Evolutionary conservation across 2,888 invertebrate species (phyloP), one percentile per base, ranked within the genome.

Genomic region (Thera obeliscata): DNA sequence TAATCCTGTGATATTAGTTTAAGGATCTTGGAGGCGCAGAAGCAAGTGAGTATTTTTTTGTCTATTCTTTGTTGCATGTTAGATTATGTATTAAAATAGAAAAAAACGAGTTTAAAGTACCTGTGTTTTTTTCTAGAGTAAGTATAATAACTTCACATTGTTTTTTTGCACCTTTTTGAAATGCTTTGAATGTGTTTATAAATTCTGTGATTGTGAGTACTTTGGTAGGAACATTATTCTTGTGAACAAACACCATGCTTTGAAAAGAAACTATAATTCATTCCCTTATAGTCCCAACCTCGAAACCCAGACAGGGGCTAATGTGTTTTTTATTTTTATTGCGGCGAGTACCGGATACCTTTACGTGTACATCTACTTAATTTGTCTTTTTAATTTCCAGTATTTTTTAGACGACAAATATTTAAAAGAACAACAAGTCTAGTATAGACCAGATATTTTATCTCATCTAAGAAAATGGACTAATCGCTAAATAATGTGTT

Each of bases 1-100:
- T 63, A 91, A 92, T 91, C 90, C 93, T 93, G 93, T 93, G 93
- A 93, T 93, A 93, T 88, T 92, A 91, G 87, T 77, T 76, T 89
- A 88, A 88, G 87, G 78, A 69, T 75, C 82, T 82, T 78, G 81
- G 76, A 75, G 73, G 73, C 61, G 78, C 69, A 77, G 61, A 74
- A 66, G 82, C 86, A 91, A 90, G 93, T 93, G 69, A 93, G 93
- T 93, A 84, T 81, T 74, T 70, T 72, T 65, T 70, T 64, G 62
- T 68, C 9, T n/a, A 56, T 46, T 22, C 71, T 71, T 55, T 70
- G 67, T 67, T 52, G 38, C 36, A 56, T 65, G 55, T 70, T 71
- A 9, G 5, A 55, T 22, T 22, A 22, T 1, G 22, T 22, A 22
- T 22, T 49, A n/a, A 43, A 52, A n/a, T 43, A 49, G 38, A 50